Evolutionary conservation across 2,797 vertebrate species (phyloP).

Genomic region (Gallirallus australis): DNA sequence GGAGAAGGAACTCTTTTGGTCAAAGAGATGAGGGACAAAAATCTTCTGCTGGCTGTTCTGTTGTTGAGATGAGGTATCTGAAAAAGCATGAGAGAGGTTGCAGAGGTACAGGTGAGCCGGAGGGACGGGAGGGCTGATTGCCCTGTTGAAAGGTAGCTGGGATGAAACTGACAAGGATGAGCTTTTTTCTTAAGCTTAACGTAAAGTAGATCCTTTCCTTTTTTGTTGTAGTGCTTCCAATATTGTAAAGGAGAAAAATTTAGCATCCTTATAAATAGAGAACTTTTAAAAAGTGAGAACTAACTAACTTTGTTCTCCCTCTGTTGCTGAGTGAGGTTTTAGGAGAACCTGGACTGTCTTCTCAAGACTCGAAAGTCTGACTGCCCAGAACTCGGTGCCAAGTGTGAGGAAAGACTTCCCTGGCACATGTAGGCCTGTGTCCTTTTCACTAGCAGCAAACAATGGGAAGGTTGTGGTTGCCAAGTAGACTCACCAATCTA

Average conservation of each 20-base stretch:
- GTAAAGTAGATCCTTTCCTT: background rate
- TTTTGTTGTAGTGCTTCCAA: background rate
- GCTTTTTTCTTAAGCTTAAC: background rate
- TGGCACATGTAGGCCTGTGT: background rate
- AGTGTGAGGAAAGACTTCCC: background rate
- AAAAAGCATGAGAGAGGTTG: background rate
- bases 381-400: background rate
- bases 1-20: background rate
- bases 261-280: too few relatives aligned
- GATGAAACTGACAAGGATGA: background rate
- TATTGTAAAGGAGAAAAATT: background rate
- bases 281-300: background rate
- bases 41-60: background rate
- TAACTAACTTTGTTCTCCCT: background rate
- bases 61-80: background rate
- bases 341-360: background rate
- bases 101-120: background rate
- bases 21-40: background rate
- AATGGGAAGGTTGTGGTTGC: background rate
- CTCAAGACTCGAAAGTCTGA: background rate
- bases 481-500: background rate
- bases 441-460: background rate
- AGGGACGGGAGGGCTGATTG: background rate
- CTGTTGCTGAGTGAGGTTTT: background rate
- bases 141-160: background rate